Percentiles rank a stretch among this genome's conserved stretches.
Evolutionary conservation across 2,113 vertebrate species (phyloP).

Genomic region (Lates calcarifer): DNA sequence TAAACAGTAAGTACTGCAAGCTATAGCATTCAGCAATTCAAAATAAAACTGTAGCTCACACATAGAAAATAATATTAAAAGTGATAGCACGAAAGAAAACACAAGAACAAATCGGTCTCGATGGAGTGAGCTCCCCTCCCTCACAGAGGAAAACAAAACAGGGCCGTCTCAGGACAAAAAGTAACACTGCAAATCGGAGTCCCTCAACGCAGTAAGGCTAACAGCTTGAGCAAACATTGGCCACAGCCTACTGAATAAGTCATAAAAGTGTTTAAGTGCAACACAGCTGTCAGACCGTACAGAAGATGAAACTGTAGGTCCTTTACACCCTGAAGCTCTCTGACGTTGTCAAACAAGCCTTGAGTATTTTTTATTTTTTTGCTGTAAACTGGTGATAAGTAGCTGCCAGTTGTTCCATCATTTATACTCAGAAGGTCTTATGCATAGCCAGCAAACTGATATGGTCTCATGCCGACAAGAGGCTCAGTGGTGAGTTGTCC

Average conservation of each 20-base stretch:
- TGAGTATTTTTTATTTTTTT: not conserved
- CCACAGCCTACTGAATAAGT: conserved; percentile 48
- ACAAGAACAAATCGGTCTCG: conserved; percentile 18
- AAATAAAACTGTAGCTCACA: conserved; percentile 10
- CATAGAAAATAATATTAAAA: conserved; percentile 8
- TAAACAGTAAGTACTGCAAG: conserved; percentile 16
- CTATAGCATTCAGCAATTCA: conserved; percentile 25
- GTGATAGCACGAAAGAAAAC: not conserved
- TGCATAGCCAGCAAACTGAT: not conserved
- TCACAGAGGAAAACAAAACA: conserved; percentile 80
- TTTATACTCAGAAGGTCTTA: conserved; percentile 1
- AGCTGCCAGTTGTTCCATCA: conserved; percentile 66
- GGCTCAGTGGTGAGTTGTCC: conserved; percentile 73
- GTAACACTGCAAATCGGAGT: conserved; percentile 43
- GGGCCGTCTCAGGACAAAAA: conserved; percentile 48
- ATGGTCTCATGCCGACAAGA: conserved; percentile 62
- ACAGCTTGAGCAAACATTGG: conserved; percentile 68
- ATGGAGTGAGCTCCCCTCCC: conserved; percentile 65
- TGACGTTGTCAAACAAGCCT: not conserved
- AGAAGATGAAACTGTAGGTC: conserved; percentile 22
- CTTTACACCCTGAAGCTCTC: conserved; percentile 2
- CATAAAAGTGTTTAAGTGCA: conserved; percentile 71
- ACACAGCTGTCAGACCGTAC: conserved; percentile 53
- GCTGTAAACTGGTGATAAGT: conserved; percentile 51
- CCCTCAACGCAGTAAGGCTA: conserved; percentile 50